A percentile compares a stretch with the other conserved stretches of the same genome.
phyloP scores from a whole-genome alignment of 2,113 vertebrate genomes.

The Pardalotus punctatus region DNA sequence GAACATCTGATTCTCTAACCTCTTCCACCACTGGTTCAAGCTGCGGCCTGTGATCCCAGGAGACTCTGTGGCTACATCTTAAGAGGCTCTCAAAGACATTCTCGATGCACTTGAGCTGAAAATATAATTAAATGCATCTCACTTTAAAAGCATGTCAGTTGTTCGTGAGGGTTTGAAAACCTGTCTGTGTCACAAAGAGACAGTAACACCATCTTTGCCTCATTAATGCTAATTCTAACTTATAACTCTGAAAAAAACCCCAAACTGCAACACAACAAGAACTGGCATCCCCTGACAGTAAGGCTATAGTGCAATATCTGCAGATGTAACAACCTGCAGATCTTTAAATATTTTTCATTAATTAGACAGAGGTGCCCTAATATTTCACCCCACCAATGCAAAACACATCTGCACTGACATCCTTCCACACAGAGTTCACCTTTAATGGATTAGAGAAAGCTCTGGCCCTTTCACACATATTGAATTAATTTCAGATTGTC shows the following conservation, averaged over 20 bases:
- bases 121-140: background rate
- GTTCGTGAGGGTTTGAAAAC: background rate
- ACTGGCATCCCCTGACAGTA: background rate
- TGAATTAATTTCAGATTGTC: background rate
- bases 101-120: background rate
- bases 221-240: background rate
- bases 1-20: background rate
- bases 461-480: background rate
- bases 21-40: background rate
- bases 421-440: background rate
- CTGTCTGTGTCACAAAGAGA: background rate
- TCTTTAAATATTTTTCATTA: background rate
- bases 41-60: background rate
- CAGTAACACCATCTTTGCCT: background rate
- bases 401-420: background rate
- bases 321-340: background rate
- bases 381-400: background rate
- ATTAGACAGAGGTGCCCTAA: background rate
- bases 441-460: background rate
- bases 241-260: background rate
- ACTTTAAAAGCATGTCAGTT: fast-evolving
- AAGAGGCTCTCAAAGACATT: background rate
- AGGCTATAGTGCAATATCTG: background rate
- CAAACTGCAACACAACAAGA: background rate
- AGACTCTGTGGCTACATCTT: background rate